These are phyloP conservation scores for Etheostoma perlongum DNA, from an alignment of 2,797 vertebrate species.

Conservation along the genomic window DNA sequence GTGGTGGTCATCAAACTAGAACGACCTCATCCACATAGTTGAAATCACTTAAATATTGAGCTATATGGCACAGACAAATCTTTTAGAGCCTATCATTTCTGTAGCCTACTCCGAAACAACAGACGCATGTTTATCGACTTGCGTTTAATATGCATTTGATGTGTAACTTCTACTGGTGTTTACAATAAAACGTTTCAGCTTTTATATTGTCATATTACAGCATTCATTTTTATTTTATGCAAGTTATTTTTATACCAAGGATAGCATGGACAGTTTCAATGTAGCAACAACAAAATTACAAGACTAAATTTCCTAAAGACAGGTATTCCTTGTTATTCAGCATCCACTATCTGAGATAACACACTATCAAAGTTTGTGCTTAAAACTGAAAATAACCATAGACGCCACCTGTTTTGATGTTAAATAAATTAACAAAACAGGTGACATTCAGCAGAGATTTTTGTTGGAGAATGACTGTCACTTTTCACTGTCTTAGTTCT, in stretches of 20 bases:
- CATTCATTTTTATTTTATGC: not conserved
- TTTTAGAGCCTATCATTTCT: too few species aligned
- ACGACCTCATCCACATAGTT: too few species aligned
- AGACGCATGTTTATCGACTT: too few species aligned
- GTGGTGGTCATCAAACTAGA: too few species aligned
- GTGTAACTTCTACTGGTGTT: not conserved
- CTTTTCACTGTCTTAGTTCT: not conserved
- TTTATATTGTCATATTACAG: not conserved
- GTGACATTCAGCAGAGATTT: not conserved
- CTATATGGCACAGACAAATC: too few species aligned
- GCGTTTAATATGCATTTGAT: not conserved
- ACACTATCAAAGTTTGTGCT: not conserved
- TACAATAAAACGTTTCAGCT: not conserved
- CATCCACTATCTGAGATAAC: not conserved
- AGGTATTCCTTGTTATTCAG: not conserved
- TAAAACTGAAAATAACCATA: not conserved
- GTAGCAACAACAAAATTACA: slow-evolving; percentile 40
- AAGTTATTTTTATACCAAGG: slow-evolving; percentile 17
- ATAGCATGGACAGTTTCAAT: slow-evolving; percentile 17
- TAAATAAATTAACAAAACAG: not conserved
- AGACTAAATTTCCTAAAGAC: slow-evolving; percentile 34
- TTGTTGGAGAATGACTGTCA: not conserved
- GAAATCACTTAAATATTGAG: too few species aligned
- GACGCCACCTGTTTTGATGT: not conserved
- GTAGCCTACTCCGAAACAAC: too few species aligned